phyloP scores from a whole-genome alignment of 2,888 invertebrate species.

The Lissocephala sabroskyi region DNA sequence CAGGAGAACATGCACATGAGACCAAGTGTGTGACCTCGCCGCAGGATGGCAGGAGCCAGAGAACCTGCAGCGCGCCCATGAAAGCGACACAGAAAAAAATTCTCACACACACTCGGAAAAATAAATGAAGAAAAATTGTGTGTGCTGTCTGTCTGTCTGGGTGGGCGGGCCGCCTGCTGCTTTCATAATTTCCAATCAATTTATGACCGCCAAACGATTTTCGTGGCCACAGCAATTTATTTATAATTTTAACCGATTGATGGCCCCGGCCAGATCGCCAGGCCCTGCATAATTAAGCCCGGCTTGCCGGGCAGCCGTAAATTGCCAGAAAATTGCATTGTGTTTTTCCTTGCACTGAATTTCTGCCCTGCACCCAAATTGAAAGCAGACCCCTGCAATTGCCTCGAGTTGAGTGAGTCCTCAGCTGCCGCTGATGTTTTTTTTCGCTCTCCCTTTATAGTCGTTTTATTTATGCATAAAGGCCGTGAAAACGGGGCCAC shows the following conservation, averaged over 20 bases:
- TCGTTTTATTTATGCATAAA: not conserved
- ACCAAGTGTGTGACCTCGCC: not conserved
- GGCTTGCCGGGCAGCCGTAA: slow-evolving; percentile 27
- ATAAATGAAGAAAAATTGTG: too few species aligned
- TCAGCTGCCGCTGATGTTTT: too few species aligned
- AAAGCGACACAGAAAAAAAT: too few species aligned
- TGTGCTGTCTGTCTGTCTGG: too few species aligned
- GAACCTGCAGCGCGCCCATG: too few species aligned
- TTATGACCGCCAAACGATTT: slow-evolving; percentile 8
- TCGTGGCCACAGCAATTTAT: slow-evolving; percentile 22
- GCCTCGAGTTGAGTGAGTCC: too few species aligned
- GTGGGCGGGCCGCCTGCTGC: too few species aligned
- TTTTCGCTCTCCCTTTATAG: too few species aligned
- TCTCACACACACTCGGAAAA: too few species aligned
- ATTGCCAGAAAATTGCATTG: slow-evolving; percentile 47
- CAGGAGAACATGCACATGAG: slow-evolving; percentile 6
- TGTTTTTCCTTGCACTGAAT: not conserved
- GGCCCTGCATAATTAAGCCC: not conserved
- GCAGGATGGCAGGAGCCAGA: not conserved
- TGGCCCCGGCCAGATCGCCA: not conserved
- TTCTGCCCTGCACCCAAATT: too few species aligned
- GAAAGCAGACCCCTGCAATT: too few species aligned
- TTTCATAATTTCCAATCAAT: slow-evolving; percentile 30
- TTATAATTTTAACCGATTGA: slow-evolving; percentile 23
- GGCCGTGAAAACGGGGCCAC: too few species aligned